Evolutionary conservation across 2,888 invertebrate species (phyloP).

Genomic region (Thecocarcelia acutangulata): DNA sequence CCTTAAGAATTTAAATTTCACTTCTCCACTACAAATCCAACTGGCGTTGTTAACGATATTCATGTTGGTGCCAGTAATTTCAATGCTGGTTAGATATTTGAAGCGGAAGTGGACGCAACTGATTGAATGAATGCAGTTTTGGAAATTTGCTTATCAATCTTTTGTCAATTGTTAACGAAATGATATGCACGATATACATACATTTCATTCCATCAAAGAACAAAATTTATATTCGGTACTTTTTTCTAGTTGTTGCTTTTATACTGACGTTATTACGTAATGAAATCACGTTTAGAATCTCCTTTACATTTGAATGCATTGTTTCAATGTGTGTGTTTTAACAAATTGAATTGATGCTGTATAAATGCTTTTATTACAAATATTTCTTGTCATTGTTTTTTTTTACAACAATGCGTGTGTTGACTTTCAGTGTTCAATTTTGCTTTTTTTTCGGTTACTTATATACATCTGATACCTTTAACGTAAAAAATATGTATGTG

Average conservation of each 20-base stretch:
- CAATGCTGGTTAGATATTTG: conserved; percentile 9
- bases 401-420: conserved; percentile 44
- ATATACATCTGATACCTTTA: conserved; percentile 21
- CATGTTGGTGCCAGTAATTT: not conserved
- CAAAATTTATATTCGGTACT: not conserved
- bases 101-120: conserved; percentile 49
- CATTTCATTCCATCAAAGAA: not conserved
- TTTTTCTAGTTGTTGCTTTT: not conserved
- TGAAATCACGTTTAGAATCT: conserved; percentile 65
- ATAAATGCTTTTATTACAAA: conserved; percentile 30
- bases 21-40: too few relatives aligned
- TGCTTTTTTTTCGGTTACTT: conserved; percentile 12
- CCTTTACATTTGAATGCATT: conserved; percentile 43
- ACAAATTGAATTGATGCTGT: conserved; percentile 50
- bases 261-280: conserved; percentile 42
- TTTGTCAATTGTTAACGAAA: not conserved
- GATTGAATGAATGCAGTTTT: conserved; percentile 4
- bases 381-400: conserved; percentile 2
- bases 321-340: conserved; percentile 43
- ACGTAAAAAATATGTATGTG: conserved; percentile 17
- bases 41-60: too few relatives aligned
- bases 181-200: not conserved
- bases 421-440: conserved; percentile 54
- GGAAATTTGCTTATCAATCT: conserved; percentile 16
- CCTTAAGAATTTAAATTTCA: too few relatives aligned